Evolutionary conservation across 1,140 invertebrate species (phyloP).

Genomic region (Limonius californicus): DNA sequence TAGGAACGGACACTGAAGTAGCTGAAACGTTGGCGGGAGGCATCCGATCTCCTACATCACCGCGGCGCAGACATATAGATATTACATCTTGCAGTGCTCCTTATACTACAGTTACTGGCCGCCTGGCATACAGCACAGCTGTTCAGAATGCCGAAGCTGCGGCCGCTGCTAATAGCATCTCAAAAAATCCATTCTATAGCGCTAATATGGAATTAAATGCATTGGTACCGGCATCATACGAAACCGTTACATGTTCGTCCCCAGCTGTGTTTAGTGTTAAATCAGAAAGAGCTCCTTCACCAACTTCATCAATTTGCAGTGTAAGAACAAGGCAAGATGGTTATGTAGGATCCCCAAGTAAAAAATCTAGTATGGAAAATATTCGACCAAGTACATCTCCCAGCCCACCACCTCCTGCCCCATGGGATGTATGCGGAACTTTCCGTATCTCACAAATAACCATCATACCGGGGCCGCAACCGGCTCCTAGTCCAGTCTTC

Average conservation of each 20-base stretch:
- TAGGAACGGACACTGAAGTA: constrained; percentile 53
- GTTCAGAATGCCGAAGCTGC: constrained; percentile 57
- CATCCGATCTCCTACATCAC: constrained; percentile 51
- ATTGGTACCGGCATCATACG: constrained; percentile 51
- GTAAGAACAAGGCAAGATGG: constrained; percentile 62
- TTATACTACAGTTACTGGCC: constrained; percentile 56
- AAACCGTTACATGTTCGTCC: constrained; percentile 48
- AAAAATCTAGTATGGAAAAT: constrained; percentile 18
- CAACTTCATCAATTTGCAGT: constrained; percentile 59
- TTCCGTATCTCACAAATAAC: constrained; percentile 48
- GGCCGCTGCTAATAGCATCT: constrained; percentile 32
- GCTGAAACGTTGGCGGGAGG: constrained; percentile 50
- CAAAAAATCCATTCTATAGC: constrained; percentile 45
- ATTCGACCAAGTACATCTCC: constrained; percentile 44
- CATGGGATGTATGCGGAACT: constrained; percentile 55
- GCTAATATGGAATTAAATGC: constrained; percentile 47
- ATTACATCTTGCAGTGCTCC: constrained; percentile 52
- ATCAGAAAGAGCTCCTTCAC: constrained; percentile 56
- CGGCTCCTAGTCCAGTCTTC: constrained; percentile 49
- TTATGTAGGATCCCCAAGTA: constrained; percentile 51
- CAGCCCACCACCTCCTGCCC: constrained; percentile 77
- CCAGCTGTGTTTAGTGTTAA: constrained; percentile 50
- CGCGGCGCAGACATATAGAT: constrained; percentile 52
- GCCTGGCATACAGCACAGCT: constrained; percentile 57
- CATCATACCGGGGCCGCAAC: constrained; percentile 41